A percentile compares a stretch with the other conserved stretches of the same genome.
These are phyloP conservation scores for Aviceda subcristata DNA, from an alignment of 2,113 vertebrate genomes.

Conservation along the genomic window DNA sequence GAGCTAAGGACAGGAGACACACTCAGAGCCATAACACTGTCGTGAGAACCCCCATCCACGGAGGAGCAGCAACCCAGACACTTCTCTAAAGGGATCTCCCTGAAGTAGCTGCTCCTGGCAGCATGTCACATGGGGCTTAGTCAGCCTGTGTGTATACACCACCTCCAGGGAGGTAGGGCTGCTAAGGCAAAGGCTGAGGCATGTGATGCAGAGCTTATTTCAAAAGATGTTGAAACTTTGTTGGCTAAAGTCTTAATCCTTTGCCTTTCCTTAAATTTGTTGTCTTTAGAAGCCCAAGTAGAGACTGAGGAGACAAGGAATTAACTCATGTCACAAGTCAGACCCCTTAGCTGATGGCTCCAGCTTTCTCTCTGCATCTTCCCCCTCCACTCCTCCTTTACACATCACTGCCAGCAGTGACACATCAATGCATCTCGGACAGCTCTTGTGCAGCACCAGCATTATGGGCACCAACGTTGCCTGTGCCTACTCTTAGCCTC, in stretches of 20 bases:
- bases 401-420: fast-evolving
- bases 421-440: not conserved
- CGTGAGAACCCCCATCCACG: not conserved
- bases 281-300: not conserved
- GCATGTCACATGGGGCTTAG: not conserved
- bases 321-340: not conserved
- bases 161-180: not conserved
- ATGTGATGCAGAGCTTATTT: not conserved
- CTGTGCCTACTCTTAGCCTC: not conserved
- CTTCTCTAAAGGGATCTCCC: not conserved
- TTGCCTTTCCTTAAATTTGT: not conserved
- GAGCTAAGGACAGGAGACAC: not conserved
- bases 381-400: not conserved
- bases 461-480: not conserved
- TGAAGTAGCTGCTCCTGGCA: not conserved
- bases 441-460: not conserved
- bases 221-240: not conserved
- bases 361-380: not conserved
- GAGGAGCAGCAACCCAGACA: not conserved
- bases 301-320: not conserved
- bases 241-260: not conserved
- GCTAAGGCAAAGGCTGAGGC: not conserved
- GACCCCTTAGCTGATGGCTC: not conserved
- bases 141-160: not conserved
- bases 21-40: not conserved